phyloP scores from a whole-genome alignment of 2,888 invertebrate species.

The Boloria selene region DNA sequence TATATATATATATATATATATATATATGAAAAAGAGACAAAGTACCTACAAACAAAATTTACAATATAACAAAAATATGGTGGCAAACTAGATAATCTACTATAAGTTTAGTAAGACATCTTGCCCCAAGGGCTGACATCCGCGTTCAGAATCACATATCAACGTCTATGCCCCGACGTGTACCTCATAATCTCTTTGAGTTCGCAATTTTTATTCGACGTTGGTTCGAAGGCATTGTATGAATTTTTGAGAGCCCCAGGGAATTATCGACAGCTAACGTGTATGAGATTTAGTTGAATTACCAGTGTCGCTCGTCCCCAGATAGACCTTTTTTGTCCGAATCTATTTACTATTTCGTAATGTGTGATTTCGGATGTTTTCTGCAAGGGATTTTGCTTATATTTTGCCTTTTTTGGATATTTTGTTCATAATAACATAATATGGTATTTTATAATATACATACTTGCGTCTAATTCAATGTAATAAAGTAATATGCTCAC shows the following conservation, averaged over 20 bases:
- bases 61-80: slow-evolving; percentile 9
- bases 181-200: slow-evolving; percentile 40
- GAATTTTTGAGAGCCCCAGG: slow-evolving; percentile 45
- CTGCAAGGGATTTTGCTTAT: background rate
- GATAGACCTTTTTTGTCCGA: slow-evolving; percentile 28
- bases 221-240: slow-evolving; percentile 37
- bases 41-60: slow-evolving; percentile 3
- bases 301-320: slow-evolving; percentile 43
- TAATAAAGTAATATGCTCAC: no score
- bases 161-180: slow-evolving; percentile 26
- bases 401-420: slow-evolving; percentile 8
- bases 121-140: slow-evolving; percentile 21
- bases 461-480: no score
- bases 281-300: slow-evolving; percentile 44
- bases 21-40: background rate
- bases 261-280: slow-evolving; percentile 44
- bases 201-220: slow-evolving; percentile 34
- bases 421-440: no score
- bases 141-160: slow-evolving; percentile 39
- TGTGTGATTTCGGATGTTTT: slow-evolving; percentile 5
- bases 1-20: no score
- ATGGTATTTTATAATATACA: no score
- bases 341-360: slow-evolving; percentile 16
- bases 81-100: slow-evolving; percentile 11
- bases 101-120: slow-evolving; percentile 12